Base-by-base conservation (phyloP, 2,113 vertebrate species). In the Pleuronectes platessa region DNA sequence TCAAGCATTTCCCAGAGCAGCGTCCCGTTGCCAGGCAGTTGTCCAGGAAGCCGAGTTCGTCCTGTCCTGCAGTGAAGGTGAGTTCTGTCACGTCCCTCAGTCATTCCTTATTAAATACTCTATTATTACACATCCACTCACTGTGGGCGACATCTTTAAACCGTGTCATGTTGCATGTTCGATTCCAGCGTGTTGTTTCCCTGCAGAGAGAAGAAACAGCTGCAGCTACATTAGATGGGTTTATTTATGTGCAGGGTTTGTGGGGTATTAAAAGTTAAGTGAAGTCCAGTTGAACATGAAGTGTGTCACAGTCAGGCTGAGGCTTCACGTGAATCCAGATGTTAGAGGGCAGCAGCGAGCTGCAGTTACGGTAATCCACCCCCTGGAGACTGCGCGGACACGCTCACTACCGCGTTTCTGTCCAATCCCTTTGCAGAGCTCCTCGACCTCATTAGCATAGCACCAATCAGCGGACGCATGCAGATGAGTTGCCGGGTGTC, bases 1-100 rank as follows among this genome's bases (percentile, higher is more conserved):
- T 0, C 4, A 64, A 71, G 81, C 10, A 2, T 45, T 60, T 31
- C 24, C 49, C 2, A 31, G 3, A 6, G 62, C 0, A 55, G 84
- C 86, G 88, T 88, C 85, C 76, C 68, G 91, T 91, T 93, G 86
- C 90, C 58, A 89, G 71, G 85, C 69, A 14, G 79, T 68, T 17
- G 60, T 35, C 47, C 63, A 3, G 68, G 71, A 23, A 47, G 51
- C 68, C 55, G 35, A 21, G 7, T 45, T 42, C 20, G 67, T 55
- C 73, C 70, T 20, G 58, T 66, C 31, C 78, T 13, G 67, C 66
- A 60, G 31, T 17, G 23, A 69, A 75, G 76, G 89, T 89, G 72
- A 88, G 89, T 79, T 42, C 63, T 70, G 63, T 68, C 55, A 4
- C 13, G 18, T 8, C 17, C 5, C 49, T 12, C 20, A 40, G 26